A percentile compares a stretch with the other conserved stretches of the same genome.
Evolutionary conservation across 2,113 vertebrate species (phyloP).

Genomic region (Zingel zingel): DNA sequence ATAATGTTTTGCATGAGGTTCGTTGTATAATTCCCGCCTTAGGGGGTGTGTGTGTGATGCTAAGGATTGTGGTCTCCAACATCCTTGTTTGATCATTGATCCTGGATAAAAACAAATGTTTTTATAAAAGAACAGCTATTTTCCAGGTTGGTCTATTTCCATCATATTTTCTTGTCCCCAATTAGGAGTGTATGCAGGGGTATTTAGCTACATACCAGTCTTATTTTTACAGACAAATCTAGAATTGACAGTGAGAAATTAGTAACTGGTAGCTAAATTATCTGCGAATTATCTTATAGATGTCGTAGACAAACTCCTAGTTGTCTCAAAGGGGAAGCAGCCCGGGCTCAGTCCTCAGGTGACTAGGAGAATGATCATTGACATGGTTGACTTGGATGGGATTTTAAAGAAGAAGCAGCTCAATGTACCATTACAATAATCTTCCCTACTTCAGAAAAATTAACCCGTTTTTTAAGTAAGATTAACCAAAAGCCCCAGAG

Average conservation of each 20-base stretch:
- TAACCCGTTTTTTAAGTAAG: neutral
- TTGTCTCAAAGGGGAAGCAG: neutral
- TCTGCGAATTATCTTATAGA: neutral
- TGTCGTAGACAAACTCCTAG: neutral
- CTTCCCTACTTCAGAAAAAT: slow-evolving; percentile 1
- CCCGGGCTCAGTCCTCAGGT: neutral
- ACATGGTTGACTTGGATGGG: neutral
- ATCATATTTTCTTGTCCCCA: neutral
- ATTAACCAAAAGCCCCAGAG: neutral
- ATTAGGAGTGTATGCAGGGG: neutral
- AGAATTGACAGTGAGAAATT: neutral
- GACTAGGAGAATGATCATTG: neutral
- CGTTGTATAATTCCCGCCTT: neutral
- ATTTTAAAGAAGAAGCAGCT: neutral
- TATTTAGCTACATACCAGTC: neutral
- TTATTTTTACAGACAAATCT: neutral
- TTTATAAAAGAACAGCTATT: neutral
- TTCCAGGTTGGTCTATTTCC: neutral
- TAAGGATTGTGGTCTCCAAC: neutral
- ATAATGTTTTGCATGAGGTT: neutral
- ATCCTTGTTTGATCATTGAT: neutral
- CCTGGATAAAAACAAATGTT: neutral
- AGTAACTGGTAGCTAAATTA: neutral
- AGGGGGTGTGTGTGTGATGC: neutral
- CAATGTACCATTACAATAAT: neutral